Evolutionary conservation across 2,113 vertebrate genomes (phyloP).

Genomic region (Pristiophorus japonicus): DNA sequence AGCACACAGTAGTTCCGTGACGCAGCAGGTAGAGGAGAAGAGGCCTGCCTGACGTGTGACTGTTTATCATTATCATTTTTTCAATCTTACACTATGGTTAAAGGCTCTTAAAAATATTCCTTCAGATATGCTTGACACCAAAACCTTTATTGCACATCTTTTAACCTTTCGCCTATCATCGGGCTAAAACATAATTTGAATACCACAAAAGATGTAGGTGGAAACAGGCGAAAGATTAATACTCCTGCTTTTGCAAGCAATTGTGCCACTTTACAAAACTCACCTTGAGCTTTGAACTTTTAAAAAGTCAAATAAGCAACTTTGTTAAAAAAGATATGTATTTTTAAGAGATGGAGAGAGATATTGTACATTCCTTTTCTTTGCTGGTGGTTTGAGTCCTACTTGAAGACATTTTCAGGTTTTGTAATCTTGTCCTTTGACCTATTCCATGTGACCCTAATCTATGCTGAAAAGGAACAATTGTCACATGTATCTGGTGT

Average conservation of each 20-base stretch:
- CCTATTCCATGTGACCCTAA: not conserved
- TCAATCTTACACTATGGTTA: conserved; percentile 31
- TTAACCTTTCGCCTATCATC: not conserved
- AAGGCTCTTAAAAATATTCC: conserved; percentile 32
- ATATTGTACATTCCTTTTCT: not conserved
- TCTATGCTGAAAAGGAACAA: not conserved
- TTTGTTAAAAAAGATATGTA: not conserved
- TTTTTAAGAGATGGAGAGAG: not conserved
- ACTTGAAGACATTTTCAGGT: not conserved
- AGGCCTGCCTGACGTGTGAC: conserved; percentile 27
- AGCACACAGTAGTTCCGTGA: conserved; percentile 15
- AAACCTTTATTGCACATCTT: conserved; percentile 30
- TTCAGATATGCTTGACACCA: conserved; percentile 34
- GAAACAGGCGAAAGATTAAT: conserved; percentile 33
- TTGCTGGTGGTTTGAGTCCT: no score
- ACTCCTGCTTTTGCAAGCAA: not conserved
- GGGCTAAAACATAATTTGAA: conserved; percentile 26
- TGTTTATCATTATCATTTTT: conserved; percentile 25
- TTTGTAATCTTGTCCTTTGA: not conserved
- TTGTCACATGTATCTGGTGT: not conserved
- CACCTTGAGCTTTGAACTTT: conserved; percentile 17
- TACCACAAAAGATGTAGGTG: conserved; percentile 35
- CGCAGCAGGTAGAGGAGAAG: not conserved
- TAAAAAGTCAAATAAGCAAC: conserved; percentile 15
- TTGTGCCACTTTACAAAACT: conserved; percentile 1